These are phyloP conservation scores for Zaprionus vittiger DNA, from an alignment of 1,140 invertebrate species.

Conservation along the genomic window DNA sequence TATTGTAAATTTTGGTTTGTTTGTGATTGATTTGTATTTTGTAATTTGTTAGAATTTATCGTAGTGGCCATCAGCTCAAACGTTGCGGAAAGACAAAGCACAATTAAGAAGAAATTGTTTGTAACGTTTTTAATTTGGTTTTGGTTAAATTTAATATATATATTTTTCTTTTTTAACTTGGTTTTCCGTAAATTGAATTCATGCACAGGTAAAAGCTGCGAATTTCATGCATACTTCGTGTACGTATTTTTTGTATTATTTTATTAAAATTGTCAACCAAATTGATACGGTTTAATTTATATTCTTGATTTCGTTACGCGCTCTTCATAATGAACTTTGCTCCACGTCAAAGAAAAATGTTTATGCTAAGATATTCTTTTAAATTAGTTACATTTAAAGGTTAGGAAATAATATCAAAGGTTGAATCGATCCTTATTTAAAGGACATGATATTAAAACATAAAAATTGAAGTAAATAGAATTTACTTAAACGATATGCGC, in stretches of 20 bases:
- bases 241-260: slow-evolving; percentile 30
- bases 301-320: slow-evolving; percentile 44
- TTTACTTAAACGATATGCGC: neutral
- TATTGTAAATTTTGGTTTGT: slow-evolving; percentile 71
- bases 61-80: slow-evolving; percentile 84
- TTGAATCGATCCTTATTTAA: slow-evolving; percentile 13
- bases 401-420: slow-evolving; percentile 35
- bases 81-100: slow-evolving; percentile 85
- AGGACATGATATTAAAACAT: slow-evolving; percentile 20
- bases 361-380: slow-evolving; percentile 53
- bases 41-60: slow-evolving; percentile 83
- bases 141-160: slow-evolving; percentile 45
- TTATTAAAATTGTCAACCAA: slow-evolving; percentile 42
- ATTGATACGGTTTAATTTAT: slow-evolving; percentile 27
- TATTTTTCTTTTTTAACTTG: slow-evolving; percentile 18
- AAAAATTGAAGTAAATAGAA: slow-evolving; percentile 10
- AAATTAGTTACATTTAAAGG: slow-evolving; percentile 67
- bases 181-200: slow-evolving; percentile 31
- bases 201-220: slow-evolving; percentile 45
- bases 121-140: slow-evolving; percentile 55
- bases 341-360: slow-evolving; percentile 66
- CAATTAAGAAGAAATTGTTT: slow-evolving; percentile 83
- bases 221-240: slow-evolving; percentile 56
- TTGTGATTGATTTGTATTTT: slow-evolving; percentile 76
- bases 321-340: slow-evolving; percentile 73